Evolutionary conservation across 2,888 invertebrate species (phyloP).

Genomic region (Lymantria dispar): DNA sequence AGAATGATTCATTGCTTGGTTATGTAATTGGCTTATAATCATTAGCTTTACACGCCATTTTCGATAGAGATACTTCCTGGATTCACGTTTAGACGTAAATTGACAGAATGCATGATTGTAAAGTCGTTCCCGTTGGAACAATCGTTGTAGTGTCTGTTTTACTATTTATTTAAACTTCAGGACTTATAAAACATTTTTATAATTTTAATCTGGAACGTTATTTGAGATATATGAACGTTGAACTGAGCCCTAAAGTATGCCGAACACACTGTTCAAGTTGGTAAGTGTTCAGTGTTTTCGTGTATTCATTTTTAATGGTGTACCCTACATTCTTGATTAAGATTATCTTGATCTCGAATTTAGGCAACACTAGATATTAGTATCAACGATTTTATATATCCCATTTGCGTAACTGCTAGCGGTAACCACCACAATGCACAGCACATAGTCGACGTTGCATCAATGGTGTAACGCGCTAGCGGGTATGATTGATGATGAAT

Average conservation of each 20-base stretch:
- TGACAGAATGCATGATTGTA: slow-evolving; percentile 43
- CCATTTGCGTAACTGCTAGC: slow-evolving; percentile 47
- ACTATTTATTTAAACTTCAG: slow-evolving; percentile 22
- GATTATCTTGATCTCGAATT: too few relatives aligned
- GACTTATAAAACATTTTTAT: background rate
- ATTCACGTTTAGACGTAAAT: slow-evolving; percentile 39
- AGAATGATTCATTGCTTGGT: slow-evolving; percentile 57
- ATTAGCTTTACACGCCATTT: slow-evolving; percentile 68
- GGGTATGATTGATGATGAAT: slow-evolving; percentile 66
- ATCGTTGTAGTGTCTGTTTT: slow-evolving; percentile 26
- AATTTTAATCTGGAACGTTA: slow-evolving; percentile 3
- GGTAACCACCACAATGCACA: slow-evolving; percentile 42
- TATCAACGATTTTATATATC: slow-evolving; percentile 11
- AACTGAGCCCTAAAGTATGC: slow-evolving; percentile 3
- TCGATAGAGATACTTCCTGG: slow-evolving; percentile 52
- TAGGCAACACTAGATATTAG: slow-evolving; percentile 1
- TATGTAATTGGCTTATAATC: slow-evolving; percentile 52
- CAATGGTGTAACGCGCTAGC: slow-evolving; percentile 56
- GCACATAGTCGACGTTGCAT: slow-evolving; percentile 45
- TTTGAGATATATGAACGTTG: slow-evolving; percentile 9
- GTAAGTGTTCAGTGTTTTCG: background rate
- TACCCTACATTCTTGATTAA: too few relatives aligned
- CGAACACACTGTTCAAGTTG: slow-evolving; percentile 4
- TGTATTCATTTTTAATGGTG: too few relatives aligned
- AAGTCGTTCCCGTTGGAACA: slow-evolving; percentile 27